A percentile compares a stretch with the other conserved stretches of the same genome.
phyloP scores from a whole-genome alignment of 2,113 vertebrate species.

The Mola mola region DNA sequence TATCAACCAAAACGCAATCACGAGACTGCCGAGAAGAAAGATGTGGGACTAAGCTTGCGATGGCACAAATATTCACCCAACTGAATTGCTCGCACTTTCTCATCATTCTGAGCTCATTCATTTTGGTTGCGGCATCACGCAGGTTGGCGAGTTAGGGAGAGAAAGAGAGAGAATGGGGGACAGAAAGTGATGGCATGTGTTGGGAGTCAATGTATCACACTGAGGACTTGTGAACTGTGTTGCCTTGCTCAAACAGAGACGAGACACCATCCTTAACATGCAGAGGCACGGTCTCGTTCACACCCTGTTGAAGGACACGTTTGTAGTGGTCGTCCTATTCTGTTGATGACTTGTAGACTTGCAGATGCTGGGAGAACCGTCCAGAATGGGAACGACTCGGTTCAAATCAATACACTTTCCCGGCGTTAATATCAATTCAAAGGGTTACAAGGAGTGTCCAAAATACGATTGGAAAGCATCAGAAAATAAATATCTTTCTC shows the following conservation, averaged over 20 bases:
- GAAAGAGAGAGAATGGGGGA: not conserved
- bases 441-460: slow-evolving; percentile 21
- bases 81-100: slow-evolving; percentile 5
- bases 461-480: slow-evolving; percentile 47
- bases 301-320: no score
- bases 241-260: no score
- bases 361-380: no score
- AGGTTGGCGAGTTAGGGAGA: slow-evolving; percentile 55
- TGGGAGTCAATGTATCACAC: not conserved
- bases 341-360: no score
- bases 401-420: slow-evolving; percentile 25
- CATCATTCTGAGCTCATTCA: slow-evolving; percentile 48
- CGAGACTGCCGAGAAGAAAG: slow-evolving; percentile 16
- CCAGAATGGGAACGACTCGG: slow-evolving; percentile 2
- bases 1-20: slow-evolving; percentile 13
- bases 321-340: no score
- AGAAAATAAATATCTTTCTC: slow-evolving; percentile 26
- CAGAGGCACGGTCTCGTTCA: not conserved
- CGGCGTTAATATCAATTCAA: slow-evolving; percentile 17
- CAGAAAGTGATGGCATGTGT: slow-evolving; percentile 21
- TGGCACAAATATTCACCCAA: slow-evolving; percentile 1
- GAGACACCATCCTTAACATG: slow-evolving; percentile 8
- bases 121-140: slow-evolving; percentile 61
- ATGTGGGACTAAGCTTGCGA: slow-evolving; percentile 14
- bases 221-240: not conserved